Percentiles rank a stretch among this genome's conserved stretches.
Conservation (phyloP, 2,797 vertebrate genomes). For the Adrianichthys oophorus region DNA sequence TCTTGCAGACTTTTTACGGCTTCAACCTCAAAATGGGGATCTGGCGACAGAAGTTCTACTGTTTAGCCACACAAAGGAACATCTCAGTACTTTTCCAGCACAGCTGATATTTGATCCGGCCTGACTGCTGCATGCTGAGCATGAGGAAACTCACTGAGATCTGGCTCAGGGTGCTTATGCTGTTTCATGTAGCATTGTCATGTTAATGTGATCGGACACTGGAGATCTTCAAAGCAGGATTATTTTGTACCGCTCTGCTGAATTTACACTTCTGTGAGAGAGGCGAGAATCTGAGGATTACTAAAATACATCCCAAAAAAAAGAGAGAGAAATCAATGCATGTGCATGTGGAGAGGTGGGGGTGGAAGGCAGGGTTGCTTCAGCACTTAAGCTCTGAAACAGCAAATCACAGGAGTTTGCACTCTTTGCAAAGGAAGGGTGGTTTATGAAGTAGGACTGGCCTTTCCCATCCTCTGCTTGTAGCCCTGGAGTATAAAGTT, state of each 20-base stretch:
- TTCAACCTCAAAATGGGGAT: neutral
- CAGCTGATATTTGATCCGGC: slow-evolving; percentile 22
- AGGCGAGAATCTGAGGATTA: slow-evolving; percentile 57
- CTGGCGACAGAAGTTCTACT: neutral
- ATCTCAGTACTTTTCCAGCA: neutral
- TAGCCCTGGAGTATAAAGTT: slow-evolving; percentile 12
- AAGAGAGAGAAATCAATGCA: slow-evolving; percentile 26
- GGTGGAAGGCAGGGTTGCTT: slow-evolving; percentile 36
- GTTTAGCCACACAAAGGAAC: neutral
- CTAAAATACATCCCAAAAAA: slow-evolving; percentile 55
- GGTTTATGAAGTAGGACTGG: slow-evolving; percentile 42
- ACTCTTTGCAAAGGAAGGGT: slow-evolving; percentile 31
- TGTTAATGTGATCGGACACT: slow-evolving; percentile 56
- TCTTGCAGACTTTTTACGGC: neutral
- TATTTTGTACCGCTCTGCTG: slow-evolving; percentile 50
- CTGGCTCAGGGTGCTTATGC: slow-evolving; percentile 44
- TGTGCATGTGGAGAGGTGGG: too few relatives aligned
- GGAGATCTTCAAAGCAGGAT: slow-evolving; percentile 59
- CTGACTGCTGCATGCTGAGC: slow-evolving; percentile 9
- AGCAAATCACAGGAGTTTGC: slow-evolving; percentile 52
- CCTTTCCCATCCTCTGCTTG: slow-evolving; percentile 38
- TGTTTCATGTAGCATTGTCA: slow-evolving; percentile 53
- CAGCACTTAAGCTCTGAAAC: slow-evolving; percentile 47
- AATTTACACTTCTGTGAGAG: slow-evolving; percentile 56
- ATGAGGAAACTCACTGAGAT: slow-evolving; percentile 37